These are phyloP conservation scores for Armadillidium nasatum DNA, from an alignment of 1,140 invertebrate species.

Conservation along the genomic window DNA sequence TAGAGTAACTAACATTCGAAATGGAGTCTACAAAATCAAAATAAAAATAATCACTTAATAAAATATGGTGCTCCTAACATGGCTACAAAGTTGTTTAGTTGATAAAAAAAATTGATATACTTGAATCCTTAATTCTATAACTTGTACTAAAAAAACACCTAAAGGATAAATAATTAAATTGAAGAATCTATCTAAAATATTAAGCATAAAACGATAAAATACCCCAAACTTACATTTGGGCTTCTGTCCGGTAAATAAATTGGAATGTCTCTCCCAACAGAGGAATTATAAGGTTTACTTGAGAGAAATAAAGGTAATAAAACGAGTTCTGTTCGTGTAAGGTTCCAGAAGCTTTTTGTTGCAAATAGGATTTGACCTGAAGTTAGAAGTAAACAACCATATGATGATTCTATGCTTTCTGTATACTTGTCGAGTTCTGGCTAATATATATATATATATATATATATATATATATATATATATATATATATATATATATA, in stretches of 20 bases:
- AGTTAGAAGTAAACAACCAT: background rate
- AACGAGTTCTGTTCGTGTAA: background rate
- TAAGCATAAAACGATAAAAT: background rate
- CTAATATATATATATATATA: background rate
- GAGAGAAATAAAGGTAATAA: background rate
- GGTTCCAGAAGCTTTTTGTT: slow-evolving; percentile 1
- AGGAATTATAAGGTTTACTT: background rate
- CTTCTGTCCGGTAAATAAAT: background rate
- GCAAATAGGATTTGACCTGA: background rate
- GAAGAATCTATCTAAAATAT: no score
- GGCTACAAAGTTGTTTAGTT: no score
- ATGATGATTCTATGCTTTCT: background rate
- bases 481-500: no score
- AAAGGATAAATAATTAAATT: no score
- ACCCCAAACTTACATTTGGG: background rate
- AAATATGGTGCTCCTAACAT: no score
- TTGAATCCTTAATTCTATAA: no score
- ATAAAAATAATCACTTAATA: no score
- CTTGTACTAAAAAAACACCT: no score
- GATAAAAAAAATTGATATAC: no score
- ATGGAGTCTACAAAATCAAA: background rate
- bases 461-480: no score
- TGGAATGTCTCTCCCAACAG: background rate
- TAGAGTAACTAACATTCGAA: background rate
- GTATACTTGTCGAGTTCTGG: background rate